Evolutionary conservation across 2,113 vertebrate genomes (phyloP), one percentile per base, ranked within the genome.

Genomic region (Ophthalmolycus amberensis): DNA sequence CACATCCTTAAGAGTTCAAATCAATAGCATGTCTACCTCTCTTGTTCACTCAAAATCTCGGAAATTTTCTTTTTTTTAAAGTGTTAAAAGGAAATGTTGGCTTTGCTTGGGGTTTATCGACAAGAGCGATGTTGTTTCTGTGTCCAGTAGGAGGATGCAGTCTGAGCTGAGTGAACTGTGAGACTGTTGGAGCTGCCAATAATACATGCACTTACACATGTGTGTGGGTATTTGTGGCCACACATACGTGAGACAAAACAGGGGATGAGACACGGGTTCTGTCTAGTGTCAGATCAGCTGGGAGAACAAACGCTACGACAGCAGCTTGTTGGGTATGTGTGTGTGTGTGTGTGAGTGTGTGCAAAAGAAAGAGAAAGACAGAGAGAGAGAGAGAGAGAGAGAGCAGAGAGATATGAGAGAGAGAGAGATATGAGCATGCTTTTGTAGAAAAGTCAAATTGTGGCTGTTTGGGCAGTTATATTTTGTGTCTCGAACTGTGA

Each of bases 201-300:
- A 86, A 80, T 76, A 84, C 85, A 88, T 68, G 52, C 25, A 54
- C 68, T 65, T 75, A 85, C 82, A 85, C 42, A 10, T 54, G 85
- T 89, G 72, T 59, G 60, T 83, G 80, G 84, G 60, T 77, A 3
- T 80, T 73, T 84, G 85, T 77, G 72, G 54, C 63, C 75, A 80
- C 77, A 86, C 79, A 78, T 38, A 48, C 42, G 38, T 7, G 32
- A 83, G 80, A 90, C 83, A 87, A 82, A 86, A 90, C 83, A 79
- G 58, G 82, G 85, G 76, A 92, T 83, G 88, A 93, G 86, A 91
- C 86, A 80, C 74, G 48, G 85, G 77, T 91, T 94, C 83, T 92
- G 91, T 91, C 80, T 83, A 87, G n/a, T 86, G 91, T 93, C 90
- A 91, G 93, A 91, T 88, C 89, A 74, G 87, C 89, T 83, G 89